Conservation (phyloP, 1,140 invertebrate genomes). For the Sogatella furcifera region DNA sequence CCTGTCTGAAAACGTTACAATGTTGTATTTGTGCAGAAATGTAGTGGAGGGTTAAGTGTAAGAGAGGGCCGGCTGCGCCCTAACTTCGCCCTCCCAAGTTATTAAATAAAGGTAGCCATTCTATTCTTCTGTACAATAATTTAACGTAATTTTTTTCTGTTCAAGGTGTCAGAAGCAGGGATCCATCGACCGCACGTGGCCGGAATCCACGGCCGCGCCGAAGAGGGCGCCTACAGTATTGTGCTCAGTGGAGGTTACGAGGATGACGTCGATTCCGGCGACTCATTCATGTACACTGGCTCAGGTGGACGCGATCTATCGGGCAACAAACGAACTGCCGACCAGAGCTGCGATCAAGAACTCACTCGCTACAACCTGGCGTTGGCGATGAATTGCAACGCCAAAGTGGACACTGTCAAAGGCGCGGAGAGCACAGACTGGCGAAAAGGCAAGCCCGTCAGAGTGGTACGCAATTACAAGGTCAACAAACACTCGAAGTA, state of each 20-base stretch:
- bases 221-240: slow-evolving; percentile 71
- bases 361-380: slow-evolving; percentile 65
- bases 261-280: slow-evolving; percentile 74
- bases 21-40: too few relatives aligned
- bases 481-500: slow-evolving; percentile 63
- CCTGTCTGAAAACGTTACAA: too few relatives aligned
- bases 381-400: slow-evolving; percentile 67
- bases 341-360: slow-evolving; percentile 70
- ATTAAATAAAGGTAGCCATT: too few relatives aligned
- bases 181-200: slow-evolving; percentile 73
- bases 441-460: slow-evolving; percentile 61
- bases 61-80: too few relatives aligned
- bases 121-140: too few relatives aligned
- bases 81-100: too few relatives aligned
- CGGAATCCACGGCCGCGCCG: slow-evolving; percentile 72
- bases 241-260: slow-evolving; percentile 80
- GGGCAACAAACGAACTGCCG: slow-evolving; percentile 70
- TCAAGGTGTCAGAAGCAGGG: slow-evolving; percentile 66
- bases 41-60: too few relatives aligned
- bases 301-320: slow-evolving; percentile 71
- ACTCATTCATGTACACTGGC: slow-evolving; percentile 75
- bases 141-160: not conserved
- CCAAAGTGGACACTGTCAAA: slow-evolving; percentile 44
- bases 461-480: slow-evolving; percentile 71
- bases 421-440: slow-evolving; percentile 64